phyloP scores from a whole-genome alignment of 1,140 invertebrate genomes.

The Trichomalopsis sarcophagae region DNA sequence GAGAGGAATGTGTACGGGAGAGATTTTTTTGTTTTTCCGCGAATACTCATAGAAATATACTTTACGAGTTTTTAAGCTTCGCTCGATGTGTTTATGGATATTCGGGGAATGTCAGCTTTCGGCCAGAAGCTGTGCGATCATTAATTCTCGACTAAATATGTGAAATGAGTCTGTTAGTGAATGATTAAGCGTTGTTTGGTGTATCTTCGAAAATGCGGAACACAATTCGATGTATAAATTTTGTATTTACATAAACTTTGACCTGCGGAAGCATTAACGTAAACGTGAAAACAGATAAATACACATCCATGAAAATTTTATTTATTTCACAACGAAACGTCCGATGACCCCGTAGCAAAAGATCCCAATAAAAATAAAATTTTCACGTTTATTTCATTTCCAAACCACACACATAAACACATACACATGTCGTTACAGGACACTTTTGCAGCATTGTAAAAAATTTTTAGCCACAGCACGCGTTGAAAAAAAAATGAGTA shows the following conservation, averaged over 20 bases:
- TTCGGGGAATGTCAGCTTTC: no score
- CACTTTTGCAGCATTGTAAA: background rate
- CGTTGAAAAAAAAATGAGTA: slow-evolving; percentile 43
- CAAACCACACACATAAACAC: background rate
- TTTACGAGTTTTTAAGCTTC: background rate
- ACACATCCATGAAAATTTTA: background rate
- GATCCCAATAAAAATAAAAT: background rate
- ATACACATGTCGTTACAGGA: background rate
- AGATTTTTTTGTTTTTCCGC: background rate
- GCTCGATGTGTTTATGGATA: no score
- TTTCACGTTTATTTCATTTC: background rate
- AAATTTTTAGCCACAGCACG: background rate
- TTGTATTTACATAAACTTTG: no score
- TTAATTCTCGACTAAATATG: no score
- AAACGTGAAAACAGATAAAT: background rate
- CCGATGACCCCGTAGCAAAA: no score
- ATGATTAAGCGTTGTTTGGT: no score
- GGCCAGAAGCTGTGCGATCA: no score
- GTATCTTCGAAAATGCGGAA: no score
- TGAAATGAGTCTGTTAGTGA: no score
- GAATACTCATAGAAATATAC: background rate
- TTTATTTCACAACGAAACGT: no score
- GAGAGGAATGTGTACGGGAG: background rate
- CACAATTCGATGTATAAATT: no score
- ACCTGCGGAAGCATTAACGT: no score